Evolutionary conservation across 2,797 vertebrate genomes (phyloP), one percentile per base, ranked within the genome.

Genomic region (Coluber constrictor): DNA sequence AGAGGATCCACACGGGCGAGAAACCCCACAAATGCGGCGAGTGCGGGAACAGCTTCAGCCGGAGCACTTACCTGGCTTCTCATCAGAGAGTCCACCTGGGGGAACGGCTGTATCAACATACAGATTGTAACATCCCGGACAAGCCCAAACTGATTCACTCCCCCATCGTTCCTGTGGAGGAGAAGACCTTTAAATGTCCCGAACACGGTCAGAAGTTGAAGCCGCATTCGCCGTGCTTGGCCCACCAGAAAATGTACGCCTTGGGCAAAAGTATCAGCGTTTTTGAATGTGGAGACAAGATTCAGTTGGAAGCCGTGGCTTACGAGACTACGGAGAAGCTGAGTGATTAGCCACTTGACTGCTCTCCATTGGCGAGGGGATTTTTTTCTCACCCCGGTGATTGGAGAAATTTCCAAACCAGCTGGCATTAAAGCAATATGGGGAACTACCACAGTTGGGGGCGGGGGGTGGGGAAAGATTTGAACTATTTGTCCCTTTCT

Each of bases 31-130:
- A 93, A n/a, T 95, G 93, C 79, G 37, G 25, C 0, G 83, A 96
- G 13, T 94, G 96, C 43, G 94, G 94, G 2, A 96, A 95, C 12
- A 94, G 93, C 11, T 96, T 95, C 93, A 96, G 95, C 55, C 95
- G 94, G 87, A 96, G 94, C 43, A 96, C 95, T 0, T 93, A 94
- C 66, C 93, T 96, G 86, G 93, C 91, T 0, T n/a, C 95, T 0
- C 95, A 96, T 86, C 95, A 96, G 91, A 94, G 93, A 91, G 95
- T 94, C 70, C 96, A 96, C 90, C 89, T 55, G 0, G 94, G 93
- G 27, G 93, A 95, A 55, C 94, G 94, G 25, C 63, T 79, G 66
- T 83, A 23, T 90, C 74, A 86, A 83, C 43, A 93, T 10, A 6
- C 89, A 89, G 70, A 94, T 74, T 70, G 79, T 23, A 29, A 11